phyloP scores from a whole-genome alignment of 1,140 invertebrate genomes.

The Lepidurus arcticus region DNA sequence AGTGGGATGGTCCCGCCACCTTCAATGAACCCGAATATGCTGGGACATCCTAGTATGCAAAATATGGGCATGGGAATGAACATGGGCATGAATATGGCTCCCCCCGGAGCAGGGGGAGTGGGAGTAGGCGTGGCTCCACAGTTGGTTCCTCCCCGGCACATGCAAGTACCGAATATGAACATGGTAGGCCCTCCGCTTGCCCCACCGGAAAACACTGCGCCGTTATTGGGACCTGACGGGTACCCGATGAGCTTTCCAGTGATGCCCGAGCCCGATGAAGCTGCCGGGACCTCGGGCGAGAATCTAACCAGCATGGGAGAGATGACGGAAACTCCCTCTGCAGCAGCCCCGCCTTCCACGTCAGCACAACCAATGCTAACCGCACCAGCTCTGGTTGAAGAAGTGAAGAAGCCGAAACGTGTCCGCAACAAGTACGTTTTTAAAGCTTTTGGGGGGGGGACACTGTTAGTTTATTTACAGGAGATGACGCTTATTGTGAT shows the following conservation, averaged over 20 bases:
- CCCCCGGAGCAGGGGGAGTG: not conserved
- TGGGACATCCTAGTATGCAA: not conserved
- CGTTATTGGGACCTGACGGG: constrained; percentile 12
- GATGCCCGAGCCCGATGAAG: constrained; percentile 20
- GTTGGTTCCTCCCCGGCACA: not conserved
- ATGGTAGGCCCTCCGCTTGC: not conserved
- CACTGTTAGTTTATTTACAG: not conserved
- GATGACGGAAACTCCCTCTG: constrained; percentile 8
- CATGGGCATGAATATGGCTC: constrained; percentile 4
- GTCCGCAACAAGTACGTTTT: constrained; percentile 10
- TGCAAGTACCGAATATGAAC: not conserved
- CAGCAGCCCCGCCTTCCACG: not conserved
- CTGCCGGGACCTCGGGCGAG: constrained; percentile 19
- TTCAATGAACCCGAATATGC: not conserved
- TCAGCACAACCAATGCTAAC: not conserved
- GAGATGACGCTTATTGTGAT: not conserved
- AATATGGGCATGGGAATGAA: not conserved
- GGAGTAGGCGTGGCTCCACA: not conserved
- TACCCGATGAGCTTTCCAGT: constrained; percentile 21
- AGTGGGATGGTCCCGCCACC: not conserved
- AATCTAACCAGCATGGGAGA: constrained; percentile 10
- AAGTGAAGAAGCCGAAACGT: constrained; percentile 9
- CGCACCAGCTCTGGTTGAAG: not conserved
- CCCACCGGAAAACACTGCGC: not conserved
- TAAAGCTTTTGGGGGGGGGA: not conserved